phyloP scores from a whole-genome alignment of 2,113 vertebrate genomes.

The Astur gentilis region DNA sequence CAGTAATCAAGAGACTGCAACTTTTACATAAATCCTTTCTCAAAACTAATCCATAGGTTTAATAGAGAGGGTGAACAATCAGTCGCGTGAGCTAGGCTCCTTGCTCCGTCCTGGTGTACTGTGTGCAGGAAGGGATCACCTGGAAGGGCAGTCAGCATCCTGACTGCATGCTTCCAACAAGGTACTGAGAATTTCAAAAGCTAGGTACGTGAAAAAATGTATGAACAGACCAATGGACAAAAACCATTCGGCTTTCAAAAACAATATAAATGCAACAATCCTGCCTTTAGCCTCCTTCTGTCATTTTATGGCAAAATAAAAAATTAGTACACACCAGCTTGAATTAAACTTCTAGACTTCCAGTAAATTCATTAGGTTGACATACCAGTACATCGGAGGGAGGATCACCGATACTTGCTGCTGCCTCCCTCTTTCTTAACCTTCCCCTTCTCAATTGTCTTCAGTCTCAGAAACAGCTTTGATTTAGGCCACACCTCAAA shows the following conservation, averaged over 20 bases:
- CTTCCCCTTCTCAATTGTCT: neutral
- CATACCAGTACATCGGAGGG: neutral
- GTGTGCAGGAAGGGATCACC: fast-evolving
- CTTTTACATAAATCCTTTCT: neutral
- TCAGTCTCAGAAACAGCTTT: neutral
- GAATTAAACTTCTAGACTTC: neutral
- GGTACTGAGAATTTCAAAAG: neutral
- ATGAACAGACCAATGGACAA: neutral
- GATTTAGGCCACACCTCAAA: neutral
- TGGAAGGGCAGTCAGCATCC: neutral
- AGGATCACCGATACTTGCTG: neutral
- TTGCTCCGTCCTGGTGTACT: neutral
- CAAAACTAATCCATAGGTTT: neutral
- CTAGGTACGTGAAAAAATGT: neutral
- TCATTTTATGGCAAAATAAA: neutral
- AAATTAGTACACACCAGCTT: neutral
- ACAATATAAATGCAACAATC: neutral
- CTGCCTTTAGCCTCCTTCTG: neutral
- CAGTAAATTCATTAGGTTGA: neutral
- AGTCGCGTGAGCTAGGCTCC: fast-evolving
- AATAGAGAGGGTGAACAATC: neutral
- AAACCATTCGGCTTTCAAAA: neutral
- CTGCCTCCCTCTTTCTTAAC: neutral
- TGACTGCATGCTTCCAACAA: neutral
- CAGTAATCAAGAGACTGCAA: neutral